A percentile compares a stretch with the other conserved stretches of the same genome.
Conservation (phyloP, 1,140 invertebrate genomes). For the Drosophila micromelanica region DNA sequence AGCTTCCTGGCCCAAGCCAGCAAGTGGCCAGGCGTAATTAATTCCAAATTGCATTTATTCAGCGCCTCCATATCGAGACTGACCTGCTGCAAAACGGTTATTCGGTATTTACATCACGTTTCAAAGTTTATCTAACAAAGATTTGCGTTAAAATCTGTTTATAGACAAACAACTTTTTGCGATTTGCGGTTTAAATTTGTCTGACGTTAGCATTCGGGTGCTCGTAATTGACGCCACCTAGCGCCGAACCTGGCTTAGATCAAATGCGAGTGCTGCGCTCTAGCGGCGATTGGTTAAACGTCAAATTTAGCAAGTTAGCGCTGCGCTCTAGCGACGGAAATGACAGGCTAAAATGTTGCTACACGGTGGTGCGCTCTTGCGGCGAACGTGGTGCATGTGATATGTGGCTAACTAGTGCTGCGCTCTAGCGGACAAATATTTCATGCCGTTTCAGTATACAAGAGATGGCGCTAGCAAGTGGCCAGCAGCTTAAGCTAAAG, state of each 20-base stretch:
- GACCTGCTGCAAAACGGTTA: slow-evolving; percentile 15
- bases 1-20: slow-evolving; percentile 26
- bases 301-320: no score
- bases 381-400: not conserved
- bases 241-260: no score
- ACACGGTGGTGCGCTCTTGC: not conserved
- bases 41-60: slow-evolving; percentile 70
- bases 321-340: no score
- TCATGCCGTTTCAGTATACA: no score
- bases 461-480: slow-evolving; percentile 15
- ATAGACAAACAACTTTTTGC: not conserved
- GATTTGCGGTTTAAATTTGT: no score
- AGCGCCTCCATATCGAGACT: slow-evolving; percentile 27
- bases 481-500: not conserved
- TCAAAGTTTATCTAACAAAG: not conserved
- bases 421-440: not conserved
- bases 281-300: no score
- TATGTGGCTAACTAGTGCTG: not conserved
- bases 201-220: not conserved
- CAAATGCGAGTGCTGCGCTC: no score
- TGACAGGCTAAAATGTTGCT: no score
- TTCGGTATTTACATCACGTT: slow-evolving; percentile 19
- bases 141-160: slow-evolving; percentile 21
- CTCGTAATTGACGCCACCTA: not conserved
- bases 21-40: slow-evolving; percentile 62